phyloP scores from a whole-genome alignment of 2,888 invertebrate genomes.

The Leptopilina syphax region DNA sequence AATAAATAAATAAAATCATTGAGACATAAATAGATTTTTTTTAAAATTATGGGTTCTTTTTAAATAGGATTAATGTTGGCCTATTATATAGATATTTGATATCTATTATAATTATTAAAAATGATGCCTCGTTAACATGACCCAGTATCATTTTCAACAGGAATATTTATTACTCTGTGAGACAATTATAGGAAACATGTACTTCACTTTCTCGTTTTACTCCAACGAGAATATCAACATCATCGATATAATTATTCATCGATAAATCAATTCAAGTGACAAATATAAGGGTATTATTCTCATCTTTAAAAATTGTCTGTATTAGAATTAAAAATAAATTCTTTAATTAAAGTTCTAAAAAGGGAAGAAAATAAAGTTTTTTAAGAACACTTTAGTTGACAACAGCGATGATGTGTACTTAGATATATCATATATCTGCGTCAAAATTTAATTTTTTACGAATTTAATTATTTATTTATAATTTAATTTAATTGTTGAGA shows the following conservation, averaged over 20 bases:
- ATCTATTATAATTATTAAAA: not conserved
- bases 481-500: too few relatives aligned
- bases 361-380: too few relatives aligned
- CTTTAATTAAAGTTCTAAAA: not conserved
- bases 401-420: too few relatives aligned
- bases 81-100: constrained; percentile 1
- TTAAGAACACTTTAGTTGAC: not conserved
- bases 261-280: constrained; percentile 54
- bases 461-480: too few relatives aligned
- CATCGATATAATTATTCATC: constrained; percentile 51
- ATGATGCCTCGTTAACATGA: constrained; percentile 48
- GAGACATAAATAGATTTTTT: too few relatives aligned
- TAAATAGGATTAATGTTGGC: constrained; percentile 2
- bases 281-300: not conserved
- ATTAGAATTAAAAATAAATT: not conserved
- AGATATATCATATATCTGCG: too few relatives aligned
- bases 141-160: constrained; percentile 18
- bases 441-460: too few relatives aligned
- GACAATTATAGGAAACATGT: constrained; percentile 51
- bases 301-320: not conserved
- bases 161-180: constrained; percentile 23
- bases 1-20: too few relatives aligned
- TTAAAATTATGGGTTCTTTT: not conserved
- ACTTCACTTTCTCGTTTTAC: constrained; percentile 56
- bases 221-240: constrained; percentile 38